Evolutionary conservation across 92 coral and sea anemone genomes (phyloP).

Genomic region (Umimayanthus kanabou): DNA sequence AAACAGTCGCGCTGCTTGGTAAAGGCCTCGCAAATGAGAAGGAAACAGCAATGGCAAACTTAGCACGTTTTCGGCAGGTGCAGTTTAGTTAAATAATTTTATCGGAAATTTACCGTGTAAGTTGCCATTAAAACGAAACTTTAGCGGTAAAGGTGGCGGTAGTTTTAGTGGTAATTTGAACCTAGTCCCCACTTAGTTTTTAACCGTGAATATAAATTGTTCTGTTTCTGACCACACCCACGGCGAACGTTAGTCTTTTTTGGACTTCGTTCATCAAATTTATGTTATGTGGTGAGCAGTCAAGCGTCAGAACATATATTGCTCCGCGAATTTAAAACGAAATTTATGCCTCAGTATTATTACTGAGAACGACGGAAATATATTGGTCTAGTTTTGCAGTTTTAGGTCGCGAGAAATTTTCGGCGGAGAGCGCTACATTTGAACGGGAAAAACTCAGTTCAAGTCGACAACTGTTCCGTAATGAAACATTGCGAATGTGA

Average conservation of each 20-base stretch:
- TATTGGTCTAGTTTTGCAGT: neutral
- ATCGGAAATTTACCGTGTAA: neutral
- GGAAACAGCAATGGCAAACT: neutral
- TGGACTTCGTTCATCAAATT: neutral
- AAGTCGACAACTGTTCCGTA: neutral
- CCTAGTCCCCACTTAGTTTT: neutral
- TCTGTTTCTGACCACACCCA: neutral
- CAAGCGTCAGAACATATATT: neutral
- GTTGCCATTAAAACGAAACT: slow-evolving; percentile 6
- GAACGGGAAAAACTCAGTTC: neutral
- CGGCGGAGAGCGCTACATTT: neutral
- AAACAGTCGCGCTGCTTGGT: neutral
- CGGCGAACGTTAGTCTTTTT: neutral
- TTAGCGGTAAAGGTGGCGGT: neutral
- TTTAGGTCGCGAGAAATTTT: too few relatives aligned
- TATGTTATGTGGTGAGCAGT: neutral
- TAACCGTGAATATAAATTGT: neutral
- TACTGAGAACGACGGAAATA: too few relatives aligned
- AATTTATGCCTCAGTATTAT: neutral
- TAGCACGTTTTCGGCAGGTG: slow-evolving; percentile 24
- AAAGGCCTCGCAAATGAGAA: neutral
- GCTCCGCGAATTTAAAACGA: neutral
- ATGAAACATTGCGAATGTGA: neutral
- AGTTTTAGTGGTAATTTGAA: neutral
- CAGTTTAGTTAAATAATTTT: slow-evolving; percentile 6